phyloP scores from a whole-genome alignment of 2,113 vertebrate species.

The Pseudopipra pipra region DNA sequence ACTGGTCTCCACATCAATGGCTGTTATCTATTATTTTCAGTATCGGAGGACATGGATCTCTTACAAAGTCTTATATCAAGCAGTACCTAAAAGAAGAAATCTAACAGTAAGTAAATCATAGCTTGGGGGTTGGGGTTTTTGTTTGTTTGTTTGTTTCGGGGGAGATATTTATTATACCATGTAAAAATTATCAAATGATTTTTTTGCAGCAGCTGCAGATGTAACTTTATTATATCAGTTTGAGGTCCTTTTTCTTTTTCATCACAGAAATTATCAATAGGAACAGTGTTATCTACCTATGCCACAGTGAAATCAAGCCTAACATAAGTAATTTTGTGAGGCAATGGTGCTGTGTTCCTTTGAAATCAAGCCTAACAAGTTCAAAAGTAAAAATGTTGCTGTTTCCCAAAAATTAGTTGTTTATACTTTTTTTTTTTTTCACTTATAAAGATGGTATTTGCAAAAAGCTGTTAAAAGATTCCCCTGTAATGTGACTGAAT shows the following conservation, averaged over 20 bases:
- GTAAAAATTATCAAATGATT: not conserved
- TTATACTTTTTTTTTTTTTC: not conserved
- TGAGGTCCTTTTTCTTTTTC: not conserved
- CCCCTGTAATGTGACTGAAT: not conserved
- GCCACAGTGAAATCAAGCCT: not conserved
- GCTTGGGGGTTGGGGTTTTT: accelerated
- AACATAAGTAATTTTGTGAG: not conserved
- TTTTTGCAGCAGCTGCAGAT: not conserved
- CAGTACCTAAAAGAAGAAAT: not conserved
- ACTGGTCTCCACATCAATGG: not conserved
- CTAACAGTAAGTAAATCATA: not conserved
- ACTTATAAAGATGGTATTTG: not conserved
- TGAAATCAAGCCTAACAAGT: not conserved
- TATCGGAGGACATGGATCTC: not conserved
- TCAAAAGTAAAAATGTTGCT: not conserved
- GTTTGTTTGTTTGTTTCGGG: not conserved
- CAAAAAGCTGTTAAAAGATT: not conserved
- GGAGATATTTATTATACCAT: not conserved
- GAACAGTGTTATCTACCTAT: not conserved
- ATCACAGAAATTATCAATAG: not conserved
- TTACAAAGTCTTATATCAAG: not conserved
- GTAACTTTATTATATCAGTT: not conserved
- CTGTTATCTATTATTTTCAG: not conserved
- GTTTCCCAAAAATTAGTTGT: not conserved
- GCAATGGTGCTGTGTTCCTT: not conserved